A percentile compares a stretch with the other conserved stretches of the same genome.
Evolutionary conservation across 1,140 invertebrate genomes (phyloP).

Genomic region (Ooceraea biroi): DNA sequence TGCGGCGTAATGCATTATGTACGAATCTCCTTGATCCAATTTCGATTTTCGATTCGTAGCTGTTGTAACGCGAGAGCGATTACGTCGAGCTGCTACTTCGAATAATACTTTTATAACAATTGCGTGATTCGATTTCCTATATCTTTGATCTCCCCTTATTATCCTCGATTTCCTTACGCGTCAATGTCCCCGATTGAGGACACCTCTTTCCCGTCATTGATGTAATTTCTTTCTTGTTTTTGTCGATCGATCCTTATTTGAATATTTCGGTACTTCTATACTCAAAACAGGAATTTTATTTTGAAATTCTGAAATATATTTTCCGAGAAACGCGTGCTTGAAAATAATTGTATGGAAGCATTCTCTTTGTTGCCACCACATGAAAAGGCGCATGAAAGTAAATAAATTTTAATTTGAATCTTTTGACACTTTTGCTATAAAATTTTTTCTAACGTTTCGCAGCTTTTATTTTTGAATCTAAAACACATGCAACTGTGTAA

Average conservation of each 20-base stretch:
- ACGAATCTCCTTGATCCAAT: conserved; percentile 37
- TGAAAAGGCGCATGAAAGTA: too few relatives aligned
- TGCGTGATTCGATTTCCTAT: not conserved
- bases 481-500: too few relatives aligned
- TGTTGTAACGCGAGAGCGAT: conserved; percentile 5
- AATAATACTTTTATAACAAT: conserved; percentile 7
- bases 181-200: not conserved
- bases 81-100: not conserved
- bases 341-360: too few relatives aligned
- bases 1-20: conserved; percentile 1
- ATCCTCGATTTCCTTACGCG: not conserved
- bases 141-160: not conserved
- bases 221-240: too few relatives aligned
- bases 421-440: too few relatives aligned
- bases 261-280: not conserved
- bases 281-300: not conserved
- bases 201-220: not conserved
- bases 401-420: too few relatives aligned
- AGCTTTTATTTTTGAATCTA: too few relatives aligned
- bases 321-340: not conserved
- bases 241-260: not conserved
- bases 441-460: too few relatives aligned
- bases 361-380: too few relatives aligned
- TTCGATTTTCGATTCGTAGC: conserved; percentile 34
- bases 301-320: not conserved